Base-by-base conservation (phyloP, 1,140 invertebrate species). In the Nylanderia fulva region DNA sequence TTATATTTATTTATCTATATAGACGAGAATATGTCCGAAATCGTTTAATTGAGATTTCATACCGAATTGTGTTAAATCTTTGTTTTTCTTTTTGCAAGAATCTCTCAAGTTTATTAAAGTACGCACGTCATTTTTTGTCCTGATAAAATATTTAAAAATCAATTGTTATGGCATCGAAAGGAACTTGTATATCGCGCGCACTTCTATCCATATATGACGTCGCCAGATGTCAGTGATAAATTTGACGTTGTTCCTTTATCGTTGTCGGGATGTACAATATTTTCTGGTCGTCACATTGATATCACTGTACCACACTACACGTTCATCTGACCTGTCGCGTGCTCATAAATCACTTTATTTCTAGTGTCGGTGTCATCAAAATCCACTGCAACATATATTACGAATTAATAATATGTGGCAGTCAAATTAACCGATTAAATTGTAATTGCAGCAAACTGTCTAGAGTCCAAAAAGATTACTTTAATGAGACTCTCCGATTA, bases 311-410 rank as follows among this genome's bases (percentile, higher is more conserved):
- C n/a, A n/a, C n/a, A n/a, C 45, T 15, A 13, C 48, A 60, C 27
- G 52, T 45, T 82, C 66, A 45, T 18, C 24, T 82, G 56, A 72
- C 11, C 21, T 18, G 5, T 6, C 76, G 18, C 5, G 0, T 27
- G 18, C 33, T 72, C 66, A 39, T 82, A 82, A 82, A 82, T 72
- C 36, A 82, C 21, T 58, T 82, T 60, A 72, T 60, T 68, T 60
- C 52, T 13, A 18, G 21, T n/a, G n/a, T 18, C 18, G 4, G 15
- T 45, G 29, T 58, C 0, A 6, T 33, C 52, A 21, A 56, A 56
- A 71, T 48, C 42, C 0, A 15, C 45, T 48, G 45, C n/a, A n/a
- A n/a, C n/a, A n/a, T n/a, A n/a, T n/a, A n/a, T n/a, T n/a, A n/a
- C 18, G n/a, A 1, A 76, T 42, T 69, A 56, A 5, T 7, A 58